Evolutionary conservation across 2,888 invertebrate species (phyloP), one percentile per base, ranked within the genome.

Genomic region (Hirtodrosophila confusa): DNA sequence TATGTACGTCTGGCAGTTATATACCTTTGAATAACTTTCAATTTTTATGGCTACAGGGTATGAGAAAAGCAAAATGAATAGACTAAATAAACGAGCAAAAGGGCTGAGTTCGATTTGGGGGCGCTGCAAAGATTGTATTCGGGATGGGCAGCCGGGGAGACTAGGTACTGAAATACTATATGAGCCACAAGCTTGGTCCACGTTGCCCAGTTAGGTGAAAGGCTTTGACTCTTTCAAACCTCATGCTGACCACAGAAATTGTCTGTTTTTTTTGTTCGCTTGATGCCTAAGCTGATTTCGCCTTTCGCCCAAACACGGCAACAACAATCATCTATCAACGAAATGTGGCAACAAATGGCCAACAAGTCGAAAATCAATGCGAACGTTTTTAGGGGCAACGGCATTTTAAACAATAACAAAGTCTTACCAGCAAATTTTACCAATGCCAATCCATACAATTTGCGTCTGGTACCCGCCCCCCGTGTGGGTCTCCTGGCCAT

Each of bases 311-410:
- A 31, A 39, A 39, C 17, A 10, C 17, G 36, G 9, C 43, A 57
- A 39, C 41, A 55, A 39, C 12, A 73, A 66, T 70, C 70, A 75
- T 70, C 44, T 71, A 79, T 77, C 71, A 79, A 55, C 62, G 68
- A 71, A 79, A 57, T 76, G 65, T 77, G 58, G 61, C 77, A 74
- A 74, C 77, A 76, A 83, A 79, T 79, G 78, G 77, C 67, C 67
- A 66, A 49, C 49, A 67, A 72, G 63, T 68, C 68, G 54, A 48
- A 41, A 56, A 44, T 61, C 64, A 53, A 56, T 64, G 64, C 33
- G 40, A 73, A 51, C 68, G 55, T 40, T 60, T 65, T 67, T 48
- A 31, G 44, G 43, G 53, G 35, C 43, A 63, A 53, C 44, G 17
- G 40, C 39, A 33, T 31, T 55, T 35, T 40, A 53, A 55, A 50